Conservation (phyloP, 2,797 vertebrate species). For the Lithobates sylvaticus region DNA sequence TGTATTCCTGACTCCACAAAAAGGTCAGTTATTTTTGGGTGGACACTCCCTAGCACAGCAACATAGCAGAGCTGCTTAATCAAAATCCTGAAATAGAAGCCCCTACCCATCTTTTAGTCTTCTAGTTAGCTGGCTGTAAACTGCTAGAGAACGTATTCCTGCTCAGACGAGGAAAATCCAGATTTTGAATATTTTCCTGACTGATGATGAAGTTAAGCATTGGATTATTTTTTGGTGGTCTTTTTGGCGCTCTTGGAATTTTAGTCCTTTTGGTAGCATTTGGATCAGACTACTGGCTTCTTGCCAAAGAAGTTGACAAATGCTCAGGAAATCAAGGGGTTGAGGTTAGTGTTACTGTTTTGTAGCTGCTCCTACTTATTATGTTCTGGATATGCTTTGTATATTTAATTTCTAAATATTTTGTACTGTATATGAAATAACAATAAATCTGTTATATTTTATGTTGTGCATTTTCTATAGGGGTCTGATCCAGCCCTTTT, state of each 20-base stretch:
- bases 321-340: slow-evolving; percentile 76
- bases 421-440: background rate
- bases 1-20: slow-evolving; percentile 59
- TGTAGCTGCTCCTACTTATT: background rate
- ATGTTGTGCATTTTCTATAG: slow-evolving; percentile 59
- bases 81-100: slow-evolving; percentile 89
- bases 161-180: slow-evolving; percentile 5
- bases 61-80: slow-evolving; percentile 78
- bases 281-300: slow-evolving; percentile 97
- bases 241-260: slow-evolving; percentile 91
- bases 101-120: slow-evolving; percentile 73
- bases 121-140: slow-evolving; percentile 70
- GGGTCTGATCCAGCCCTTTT: slow-evolving; percentile 74
- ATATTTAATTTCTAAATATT: background rate
- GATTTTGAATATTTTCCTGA: background rate
- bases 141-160: slow-evolving; percentile 65
- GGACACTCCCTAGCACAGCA: slow-evolving; percentile 73
- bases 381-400: background rate
- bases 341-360: slow-evolving; percentile 68
- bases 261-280: slow-evolving; percentile 91
- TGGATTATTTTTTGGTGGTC: slow-evolving; percentile 91
- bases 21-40: slow-evolving; percentile 90
- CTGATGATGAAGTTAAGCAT: slow-evolving; percentile 88
- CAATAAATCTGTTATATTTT: background rate
- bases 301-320: slow-evolving; percentile 84